A percentile compares a stretch with the other conserved stretches of the same genome.
These are phyloP conservation scores for Gavialis gangeticus DNA, from an alignment of 2,113 vertebrate species.

Conservation along the genomic window DNA sequence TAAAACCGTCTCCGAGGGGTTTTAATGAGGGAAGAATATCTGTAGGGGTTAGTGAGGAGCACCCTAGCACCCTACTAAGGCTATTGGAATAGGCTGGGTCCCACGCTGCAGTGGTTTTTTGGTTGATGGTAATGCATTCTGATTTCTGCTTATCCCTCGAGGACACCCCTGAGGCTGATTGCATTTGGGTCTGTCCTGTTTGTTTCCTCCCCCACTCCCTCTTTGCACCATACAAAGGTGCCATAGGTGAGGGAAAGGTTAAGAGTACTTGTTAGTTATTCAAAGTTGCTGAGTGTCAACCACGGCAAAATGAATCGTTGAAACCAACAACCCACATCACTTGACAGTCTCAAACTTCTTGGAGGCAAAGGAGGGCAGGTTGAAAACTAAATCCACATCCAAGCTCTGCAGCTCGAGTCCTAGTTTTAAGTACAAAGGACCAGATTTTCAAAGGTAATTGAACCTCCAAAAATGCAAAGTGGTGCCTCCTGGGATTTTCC, in stretches of 20 bases:
- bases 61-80: background rate
- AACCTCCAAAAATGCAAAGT: too few species aligned
- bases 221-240: background rate
- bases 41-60: background rate
- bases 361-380: background rate
- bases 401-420: background rate
- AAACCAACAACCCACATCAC: background rate
- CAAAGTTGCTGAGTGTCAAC: background rate
- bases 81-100: background rate
- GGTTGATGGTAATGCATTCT: background rate
- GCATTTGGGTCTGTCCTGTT: background rate
- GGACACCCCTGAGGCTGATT: background rate
- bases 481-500: background rate
- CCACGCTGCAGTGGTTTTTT: too few species aligned
- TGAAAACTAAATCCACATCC: background rate
- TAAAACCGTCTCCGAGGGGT: background rate
- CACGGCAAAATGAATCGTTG: background rate
- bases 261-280: background rate
- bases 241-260: background rate
- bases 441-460: background rate
- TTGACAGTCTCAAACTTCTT: background rate
- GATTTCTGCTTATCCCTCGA: background rate
- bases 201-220: too few species aligned
- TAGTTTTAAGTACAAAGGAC: background rate
- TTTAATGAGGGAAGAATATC: accelerated